Percentiles rank a stretch among this genome's conserved stretches.
Conservation (phyloP, 1,140 invertebrate genomes). For the Drosophila grimshawi region DNA sequence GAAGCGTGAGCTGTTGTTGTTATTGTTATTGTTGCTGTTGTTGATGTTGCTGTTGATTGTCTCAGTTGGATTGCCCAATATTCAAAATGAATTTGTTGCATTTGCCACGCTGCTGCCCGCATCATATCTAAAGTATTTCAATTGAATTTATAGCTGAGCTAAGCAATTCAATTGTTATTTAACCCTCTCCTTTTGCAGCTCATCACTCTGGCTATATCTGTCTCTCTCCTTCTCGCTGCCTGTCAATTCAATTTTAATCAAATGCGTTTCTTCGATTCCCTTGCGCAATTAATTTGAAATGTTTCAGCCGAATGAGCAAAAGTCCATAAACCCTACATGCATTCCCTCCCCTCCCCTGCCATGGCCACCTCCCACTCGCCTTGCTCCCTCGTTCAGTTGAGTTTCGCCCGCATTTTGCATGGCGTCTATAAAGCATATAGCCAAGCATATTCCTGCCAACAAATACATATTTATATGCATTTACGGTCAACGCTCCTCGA, state of each 20-base stretch:
- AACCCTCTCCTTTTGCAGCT: slow-evolving; percentile 12
- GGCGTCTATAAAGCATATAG: slow-evolving; percentile 3
- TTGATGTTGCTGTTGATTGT: neutral
- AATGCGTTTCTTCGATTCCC: slow-evolving; percentile 81
- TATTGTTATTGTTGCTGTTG: no score
- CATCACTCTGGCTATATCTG: neutral
- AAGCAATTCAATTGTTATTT: slow-evolving; percentile 31
- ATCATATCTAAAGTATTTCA: slow-evolving; percentile 39
- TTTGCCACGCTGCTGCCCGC: slow-evolving; percentile 44
- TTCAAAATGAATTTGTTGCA: slow-evolving; percentile 65
- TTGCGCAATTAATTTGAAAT: slow-evolving; percentile 81
- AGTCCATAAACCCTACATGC: slow-evolving; percentile 17
- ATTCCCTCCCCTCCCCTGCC: neutral
- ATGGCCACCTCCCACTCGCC: neutral
- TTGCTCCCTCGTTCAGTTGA: neutral
- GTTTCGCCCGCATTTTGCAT: slow-evolving; percentile 17
- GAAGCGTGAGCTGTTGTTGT: neutral
- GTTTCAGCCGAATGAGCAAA: slow-evolving; percentile 66
- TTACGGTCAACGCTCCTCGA: slow-evolving; percentile 62
- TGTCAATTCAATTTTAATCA: slow-evolving; percentile 81
- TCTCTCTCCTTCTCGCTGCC: neutral
- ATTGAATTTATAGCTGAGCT: slow-evolving; percentile 39
- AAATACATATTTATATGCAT: neutral
- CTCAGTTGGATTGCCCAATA: slow-evolving; percentile 36
- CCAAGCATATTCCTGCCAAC: slow-evolving; percentile 34